Evolutionary conservation across 2,113 vertebrate genomes (phyloP), one percentile per base, ranked within the genome.

Genomic region (Pycnonotus jocosus): DNA sequence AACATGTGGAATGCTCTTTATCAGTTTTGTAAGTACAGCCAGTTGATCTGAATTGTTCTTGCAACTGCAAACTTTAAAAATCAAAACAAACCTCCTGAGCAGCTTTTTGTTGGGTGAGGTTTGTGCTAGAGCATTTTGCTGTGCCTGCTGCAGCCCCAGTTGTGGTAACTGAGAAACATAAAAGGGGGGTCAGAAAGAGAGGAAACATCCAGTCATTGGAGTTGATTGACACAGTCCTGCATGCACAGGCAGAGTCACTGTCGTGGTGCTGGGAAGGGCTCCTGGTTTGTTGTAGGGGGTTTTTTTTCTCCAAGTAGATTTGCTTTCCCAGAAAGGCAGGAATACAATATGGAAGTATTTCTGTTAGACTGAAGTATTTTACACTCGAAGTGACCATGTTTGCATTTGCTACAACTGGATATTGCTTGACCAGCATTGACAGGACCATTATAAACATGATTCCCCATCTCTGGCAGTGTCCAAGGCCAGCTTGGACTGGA

Each of bases 1-100:
- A 94, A 95, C 92, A 86, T 92, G 88, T 78, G 85, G 93, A 93
- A 73, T 25, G 18, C 85, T 95, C 90, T 92, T 91, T 91, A 91
- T 93, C 95, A 69, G 82, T 78, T 90, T 33, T 83, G 33, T 62
- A 93, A 92, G 92, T 66, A 58, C 76, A 92, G 69, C 80, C 85
- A 93, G 86, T 86, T 83, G 81, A 93, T 90, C 60, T 71, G 62
- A 92, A 60, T 86, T 61, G 83, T 77, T 92, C 76, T 73, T 71
- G 71, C 88, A 90, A 93, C 74, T 90, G 65, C 30, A 31, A 53
- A 80, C 69, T 87, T 85, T 51, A 86, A 96, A 93, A 83, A 88
- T 44, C 76, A 91, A 86, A 95, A 71, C 85, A 81, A 74, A 56
- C 69, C 23, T 78, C 10, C 1, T 3, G 42, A 79, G 84, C 2